phyloP scores from a whole-genome alignment of 2,888 invertebrate species.

The Drosophila mimica region DNA sequence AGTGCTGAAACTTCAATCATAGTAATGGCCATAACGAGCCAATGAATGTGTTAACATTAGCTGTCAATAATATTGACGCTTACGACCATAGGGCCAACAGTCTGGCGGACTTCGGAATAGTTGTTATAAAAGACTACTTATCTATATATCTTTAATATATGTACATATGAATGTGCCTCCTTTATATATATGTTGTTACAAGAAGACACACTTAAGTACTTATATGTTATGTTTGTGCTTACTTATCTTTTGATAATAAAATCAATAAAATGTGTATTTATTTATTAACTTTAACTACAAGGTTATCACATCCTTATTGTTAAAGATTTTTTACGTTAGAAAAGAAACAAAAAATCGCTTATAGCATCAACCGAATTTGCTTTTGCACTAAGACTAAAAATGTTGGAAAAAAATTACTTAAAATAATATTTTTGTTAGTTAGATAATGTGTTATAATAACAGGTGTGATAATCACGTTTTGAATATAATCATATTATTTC shows the following conservation, averaged over 20 bases:
- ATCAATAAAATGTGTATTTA: background rate
- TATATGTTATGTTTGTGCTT: no score
- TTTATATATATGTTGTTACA: conserved; percentile 31
- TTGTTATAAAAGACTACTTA: conserved; percentile 38
- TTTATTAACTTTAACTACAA: background rate
- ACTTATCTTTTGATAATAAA: conserved; percentile 24
- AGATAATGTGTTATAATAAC: no score
- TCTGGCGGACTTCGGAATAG: conserved; percentile 21
- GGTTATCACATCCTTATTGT: background rate
- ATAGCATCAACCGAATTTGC: background rate
- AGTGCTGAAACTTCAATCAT: conserved; percentile 55
- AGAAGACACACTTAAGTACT: no score
- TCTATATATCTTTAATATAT: conserved; percentile 16
- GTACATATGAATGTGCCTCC: conserved; percentile 25
- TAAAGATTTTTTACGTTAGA: background rate
- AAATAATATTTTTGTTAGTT: no score
- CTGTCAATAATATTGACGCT: conserved; percentile 56
- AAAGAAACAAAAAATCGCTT: background rate
- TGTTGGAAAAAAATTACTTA: background rate
- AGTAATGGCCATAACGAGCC: conserved; percentile 64
- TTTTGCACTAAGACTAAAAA: background rate
- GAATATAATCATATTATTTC: background rate
- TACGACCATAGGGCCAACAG: conserved; percentile 32
- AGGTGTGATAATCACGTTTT: background rate
- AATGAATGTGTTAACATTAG: conserved; percentile 35